These are phyloP conservation scores for Psilanteris sp. DNA, from an alignment of 1,140 invertebrate species.

Conservation along the genomic window DNA sequence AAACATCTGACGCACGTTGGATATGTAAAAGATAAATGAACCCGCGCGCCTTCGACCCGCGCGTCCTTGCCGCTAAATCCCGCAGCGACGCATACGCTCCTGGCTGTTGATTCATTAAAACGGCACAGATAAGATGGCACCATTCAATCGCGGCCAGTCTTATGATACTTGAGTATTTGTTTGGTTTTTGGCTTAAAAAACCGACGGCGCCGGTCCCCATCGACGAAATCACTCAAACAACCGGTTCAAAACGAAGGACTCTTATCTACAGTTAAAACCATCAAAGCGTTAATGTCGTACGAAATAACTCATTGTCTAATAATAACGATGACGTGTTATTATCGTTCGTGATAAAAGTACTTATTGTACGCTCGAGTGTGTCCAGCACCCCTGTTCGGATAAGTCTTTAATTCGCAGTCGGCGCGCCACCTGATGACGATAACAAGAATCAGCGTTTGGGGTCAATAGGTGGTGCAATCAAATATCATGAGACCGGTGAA, in stretches of 20 bases:
- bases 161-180: slow-evolving; percentile 39
- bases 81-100: no score
- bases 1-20: slow-evolving; percentile 34
- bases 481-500: slow-evolving; percentile 36
- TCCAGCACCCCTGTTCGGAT: slow-evolving; percentile 25
- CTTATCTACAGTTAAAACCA: no score
- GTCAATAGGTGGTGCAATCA: slow-evolving; percentile 1
- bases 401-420: slow-evolving; percentile 14
- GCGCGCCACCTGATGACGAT: neutral
- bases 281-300: no score
- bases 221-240: no score
- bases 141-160: slow-evolving; percentile 23
- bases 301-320: no score
- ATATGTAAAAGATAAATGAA: slow-evolving; percentile 51
- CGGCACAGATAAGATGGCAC: no score
- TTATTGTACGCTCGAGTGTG: slow-evolving; percentile 33
- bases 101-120: no score
- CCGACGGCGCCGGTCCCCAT: no score
- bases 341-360: slow-evolving; percentile 9
- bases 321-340: no score
- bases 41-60: slow-evolving; percentile 6
- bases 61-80: slow-evolving; percentile 31
- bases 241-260: no score
- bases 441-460: neutral
- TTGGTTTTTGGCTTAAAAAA: neutral